Conservation (phyloP, 2,797 vertebrate species). For the Leptodactylus fallax region DNA sequence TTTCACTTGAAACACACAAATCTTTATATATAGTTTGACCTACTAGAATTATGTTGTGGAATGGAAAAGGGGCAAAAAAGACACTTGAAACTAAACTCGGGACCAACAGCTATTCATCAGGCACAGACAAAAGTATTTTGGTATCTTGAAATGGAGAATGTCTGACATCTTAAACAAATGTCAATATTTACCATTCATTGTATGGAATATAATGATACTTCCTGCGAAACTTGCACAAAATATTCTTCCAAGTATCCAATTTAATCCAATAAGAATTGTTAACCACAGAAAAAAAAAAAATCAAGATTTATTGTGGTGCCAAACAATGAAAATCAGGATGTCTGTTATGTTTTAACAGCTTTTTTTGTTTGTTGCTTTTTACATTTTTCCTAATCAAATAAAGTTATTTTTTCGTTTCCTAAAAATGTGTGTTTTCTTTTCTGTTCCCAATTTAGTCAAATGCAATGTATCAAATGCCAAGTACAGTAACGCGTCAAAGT, state of each 20-base stretch:
- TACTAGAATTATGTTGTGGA: background rate
- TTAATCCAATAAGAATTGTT: background rate
- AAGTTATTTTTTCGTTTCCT: background rate
- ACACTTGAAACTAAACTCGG: background rate
- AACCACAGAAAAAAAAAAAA: background rate
- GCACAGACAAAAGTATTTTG: background rate
- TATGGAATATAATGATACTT: slow-evolving; percentile 21
- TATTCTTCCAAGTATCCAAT: background rate
- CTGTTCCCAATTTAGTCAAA: background rate
- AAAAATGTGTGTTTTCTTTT: background rate
- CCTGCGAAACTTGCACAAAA: background rate
- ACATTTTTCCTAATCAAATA: slow-evolving; percentile 17
- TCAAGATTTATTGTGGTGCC: background rate
- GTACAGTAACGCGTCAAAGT: too few relatives aligned
- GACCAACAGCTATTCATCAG: background rate
- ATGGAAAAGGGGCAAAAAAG: background rate
- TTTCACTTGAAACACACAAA: too few relatives aligned
- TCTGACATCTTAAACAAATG: background rate
- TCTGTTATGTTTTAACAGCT: slow-evolving; percentile 9
- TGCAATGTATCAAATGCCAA: too few relatives aligned
- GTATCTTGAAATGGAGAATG: background rate
- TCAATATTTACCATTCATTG: background rate
- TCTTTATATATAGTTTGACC: background rate
- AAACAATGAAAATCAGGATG: background rate
- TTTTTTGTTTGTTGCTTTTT: slow-evolving; percentile 36